These are phyloP conservation scores for Nebria ingens DNA, from an alignment of 1,140 invertebrate species.

Conservation along the genomic window DNA sequence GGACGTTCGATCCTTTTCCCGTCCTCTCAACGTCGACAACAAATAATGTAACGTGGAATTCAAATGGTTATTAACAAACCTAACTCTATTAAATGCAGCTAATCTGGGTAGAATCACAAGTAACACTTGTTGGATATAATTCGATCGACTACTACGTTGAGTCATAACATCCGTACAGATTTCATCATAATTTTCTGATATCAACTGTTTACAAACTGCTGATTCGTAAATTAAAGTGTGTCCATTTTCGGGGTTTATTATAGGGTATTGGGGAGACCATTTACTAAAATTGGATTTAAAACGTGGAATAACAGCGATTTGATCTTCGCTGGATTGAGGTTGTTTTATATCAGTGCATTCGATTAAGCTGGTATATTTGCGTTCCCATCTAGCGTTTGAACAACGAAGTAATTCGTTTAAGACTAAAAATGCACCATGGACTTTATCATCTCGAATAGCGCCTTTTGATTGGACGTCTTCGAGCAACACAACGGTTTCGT, in stretches of 20 bases:
- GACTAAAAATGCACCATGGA: constrained; percentile 88
- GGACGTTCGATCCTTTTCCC: constrained; percentile 72
- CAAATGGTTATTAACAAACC: constrained; percentile 70
- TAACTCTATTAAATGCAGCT: constrained; percentile 83
- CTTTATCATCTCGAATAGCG: constrained; percentile 75
- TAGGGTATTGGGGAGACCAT: constrained; percentile 41
- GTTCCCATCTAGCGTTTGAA: constrained; percentile 82
- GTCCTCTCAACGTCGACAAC: constrained; percentile 57
- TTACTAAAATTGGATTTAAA: constrained; percentile 28
- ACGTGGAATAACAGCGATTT: constrained; percentile 17
- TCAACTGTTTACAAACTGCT: constrained; percentile 70
- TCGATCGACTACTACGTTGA: constrained; percentile 61
- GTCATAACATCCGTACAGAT: constrained; percentile 73
- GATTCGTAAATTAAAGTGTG: constrained; percentile 65
- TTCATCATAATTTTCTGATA: constrained; percentile 73
- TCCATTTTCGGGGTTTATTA: constrained; percentile 35
- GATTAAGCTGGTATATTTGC: constrained; percentile 61
- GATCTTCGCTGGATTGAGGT: constrained; percentile 15
- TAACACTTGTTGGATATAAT: constrained; percentile 79
- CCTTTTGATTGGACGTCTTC: constrained; percentile 57
- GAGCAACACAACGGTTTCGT: constrained; percentile 76
- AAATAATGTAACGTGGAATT: constrained; percentile 68
- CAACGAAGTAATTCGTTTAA: constrained; percentile 90
- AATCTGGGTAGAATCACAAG: constrained; percentile 84
- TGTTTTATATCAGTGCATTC: constrained; percentile 34